Percentiles rank a stretch among this genome's conserved stretches.
phyloP scores from a whole-genome alignment of 2,113 vertebrate genomes.

The Psettodes erumei region DNA sequence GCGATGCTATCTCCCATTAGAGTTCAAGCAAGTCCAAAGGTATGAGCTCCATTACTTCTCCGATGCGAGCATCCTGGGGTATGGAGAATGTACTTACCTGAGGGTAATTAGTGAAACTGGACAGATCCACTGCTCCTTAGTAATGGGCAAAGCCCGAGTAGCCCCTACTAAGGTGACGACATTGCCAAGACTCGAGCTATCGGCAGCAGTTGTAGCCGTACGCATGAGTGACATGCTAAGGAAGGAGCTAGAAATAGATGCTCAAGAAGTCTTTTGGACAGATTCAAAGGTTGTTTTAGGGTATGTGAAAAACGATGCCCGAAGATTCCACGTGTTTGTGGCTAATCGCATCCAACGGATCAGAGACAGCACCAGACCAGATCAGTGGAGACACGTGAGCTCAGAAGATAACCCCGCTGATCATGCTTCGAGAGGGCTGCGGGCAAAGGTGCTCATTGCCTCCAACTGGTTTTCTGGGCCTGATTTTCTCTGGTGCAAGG shows the following conservation, averaged over 20 bases:
- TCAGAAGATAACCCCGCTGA: not conserved
- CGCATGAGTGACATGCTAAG: not conserved
- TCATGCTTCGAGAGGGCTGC: no score
- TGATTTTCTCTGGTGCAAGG: not conserved
- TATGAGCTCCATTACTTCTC: not conserved
- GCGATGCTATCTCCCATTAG: no score
- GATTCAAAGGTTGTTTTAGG: not conserved
- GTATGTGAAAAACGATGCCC: no score
- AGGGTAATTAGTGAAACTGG: not conserved
- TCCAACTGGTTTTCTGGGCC: no score
- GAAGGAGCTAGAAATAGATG: not conserved
- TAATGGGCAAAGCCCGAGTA: not conserved
- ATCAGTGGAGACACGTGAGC: not conserved
- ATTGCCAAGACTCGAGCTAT: not conserved
- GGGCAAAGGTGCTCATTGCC: no score
- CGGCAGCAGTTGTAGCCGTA: not conserved
- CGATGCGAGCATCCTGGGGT: not conserved
- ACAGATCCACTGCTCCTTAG: not conserved
- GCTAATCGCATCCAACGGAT: no score
- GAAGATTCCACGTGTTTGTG: not conserved
- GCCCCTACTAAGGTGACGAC: not conserved
- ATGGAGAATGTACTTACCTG: not conserved
- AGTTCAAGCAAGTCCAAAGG: not conserved
- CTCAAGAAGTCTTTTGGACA: not conserved
- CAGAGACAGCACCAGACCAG: not conserved